Base-by-base conservation (phyloP, 2,888 invertebrate genomes). In the Cacoxenus indagator region DNA sequence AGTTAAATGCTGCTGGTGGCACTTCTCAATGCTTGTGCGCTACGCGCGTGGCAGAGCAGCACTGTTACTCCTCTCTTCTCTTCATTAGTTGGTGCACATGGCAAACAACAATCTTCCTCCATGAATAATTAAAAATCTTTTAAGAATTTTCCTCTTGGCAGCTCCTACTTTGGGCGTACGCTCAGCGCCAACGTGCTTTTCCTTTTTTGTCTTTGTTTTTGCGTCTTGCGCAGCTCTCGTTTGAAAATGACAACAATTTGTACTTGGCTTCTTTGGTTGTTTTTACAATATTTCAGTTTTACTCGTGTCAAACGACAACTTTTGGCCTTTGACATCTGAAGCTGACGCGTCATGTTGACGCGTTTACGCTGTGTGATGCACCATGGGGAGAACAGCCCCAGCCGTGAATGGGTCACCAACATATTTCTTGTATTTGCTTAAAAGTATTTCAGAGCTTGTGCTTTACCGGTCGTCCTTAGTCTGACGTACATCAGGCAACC, bases 91-190 rank as follows among this genome's bases (percentile, higher is more conserved):
- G 11, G 9, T 26, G 31, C 17, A 31, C n/a, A 24, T 31, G 59
- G 31, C 59, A 59, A 59, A 31, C 43, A 62, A 45, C 59, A 31
- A 37, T 62, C 64, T 67, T 73, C 67, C 61, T 70, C 69, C 67
- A 62, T 75, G 70, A 76, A 76, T 78, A 75, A 70, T 73, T 74
- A 74, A 75, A 74, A 70, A 48, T 69, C 65, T 70, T 66, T 62
- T 45, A 48, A 37, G 46, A 65, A n/a, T n/a, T 9, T 51, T 48
- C 6, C 46, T 43, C 4, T 24, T 27, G 43, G 24, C 14, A n/a
- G 8, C 8, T n/a, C n/a, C 17, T 48, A 2, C 48, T 48, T 48
- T 48, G 48, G 1, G 6, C 19, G 37, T n/a, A 4, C 37, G 37
- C 51, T 4, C n/a, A n/a, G n/a, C n/a, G n/a, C n/a, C n/a, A n/a